Percentiles rank a stretch among this genome's conserved stretches.
These are phyloP conservation scores for Hirtodrosophila alboralis DNA, from an alignment of 2,888 invertebrate genomes.

Conservation along the genomic window DNA sequence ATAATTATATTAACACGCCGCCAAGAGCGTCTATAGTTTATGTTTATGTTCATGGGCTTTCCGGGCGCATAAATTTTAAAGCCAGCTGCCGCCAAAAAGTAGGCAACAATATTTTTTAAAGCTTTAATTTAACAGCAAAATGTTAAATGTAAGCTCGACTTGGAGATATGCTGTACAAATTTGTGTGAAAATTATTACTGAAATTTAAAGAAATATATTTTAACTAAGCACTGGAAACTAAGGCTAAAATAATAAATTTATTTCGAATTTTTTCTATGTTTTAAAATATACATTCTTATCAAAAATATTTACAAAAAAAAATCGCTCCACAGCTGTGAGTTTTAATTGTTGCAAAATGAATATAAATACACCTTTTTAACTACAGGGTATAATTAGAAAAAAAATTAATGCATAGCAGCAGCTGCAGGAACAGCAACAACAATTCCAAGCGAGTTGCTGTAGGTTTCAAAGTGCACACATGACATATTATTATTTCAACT, in stretches of 20 bases:
- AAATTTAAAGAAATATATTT: no score
- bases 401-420: constrained; percentile 36
- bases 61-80: constrained; percentile 55
- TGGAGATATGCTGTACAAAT: no score
- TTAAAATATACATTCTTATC: no score
- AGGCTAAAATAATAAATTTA: no score
- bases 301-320: no score
- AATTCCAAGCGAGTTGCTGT: constrained; percentile 23
- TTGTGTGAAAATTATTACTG: no score
- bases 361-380: not conserved
- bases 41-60: constrained; percentile 18
- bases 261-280: no score
- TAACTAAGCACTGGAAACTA: no score
- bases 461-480: constrained; percentile 69
- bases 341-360: no score
- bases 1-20: constrained; percentile 74
- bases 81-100: constrained; percentile 39
- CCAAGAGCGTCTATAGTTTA: constrained; percentile 36
- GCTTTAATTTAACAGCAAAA: constrained; percentile 25
- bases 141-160: no score
- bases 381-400: constrained; percentile 12
- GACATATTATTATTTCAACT: constrained; percentile 67
- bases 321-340: no score
- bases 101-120: constrained; percentile 42
- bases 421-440: constrained; percentile 23